A percentile compares a stretch with the other conserved stretches of the same genome.
phyloP scores from a whole-genome alignment of 1,140 invertebrate genomes.

The Sarcophaga peregrina region DNA sequence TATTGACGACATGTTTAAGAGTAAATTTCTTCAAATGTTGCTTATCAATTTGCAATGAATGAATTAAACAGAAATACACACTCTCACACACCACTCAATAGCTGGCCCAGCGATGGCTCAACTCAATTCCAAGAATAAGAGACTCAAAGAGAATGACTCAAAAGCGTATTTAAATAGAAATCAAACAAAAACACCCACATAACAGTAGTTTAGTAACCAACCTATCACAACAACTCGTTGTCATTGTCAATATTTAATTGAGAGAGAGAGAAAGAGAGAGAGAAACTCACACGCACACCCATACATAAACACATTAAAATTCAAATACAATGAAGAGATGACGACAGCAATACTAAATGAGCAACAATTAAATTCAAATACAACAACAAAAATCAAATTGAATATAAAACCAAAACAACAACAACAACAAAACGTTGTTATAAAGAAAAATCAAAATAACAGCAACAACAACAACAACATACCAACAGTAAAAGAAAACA shows the following conservation, averaged over 20 bases:
- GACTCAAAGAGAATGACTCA: not conserved
- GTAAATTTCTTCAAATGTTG: too few species aligned
- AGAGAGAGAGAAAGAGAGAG: too few species aligned
- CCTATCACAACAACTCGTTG: not conserved
- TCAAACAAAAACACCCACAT: conserved; percentile 5
- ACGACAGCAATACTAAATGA: not conserved
- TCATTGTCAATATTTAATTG: too few species aligned
- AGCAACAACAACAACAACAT: too few species aligned
- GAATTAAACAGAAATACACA: not conserved
- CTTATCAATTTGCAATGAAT: too few species aligned
- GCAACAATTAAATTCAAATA: too few species aligned
- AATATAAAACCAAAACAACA: not conserved
- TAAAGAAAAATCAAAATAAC: too few species aligned
- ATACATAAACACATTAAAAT: not conserved
- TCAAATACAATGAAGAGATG: not conserved
- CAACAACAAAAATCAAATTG: too few species aligned
- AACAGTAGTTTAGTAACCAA: conserved; percentile 1
- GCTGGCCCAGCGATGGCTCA: not conserved
- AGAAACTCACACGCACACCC: not conserved
- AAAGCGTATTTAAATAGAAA: not conserved
- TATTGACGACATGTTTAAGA: too few species aligned
- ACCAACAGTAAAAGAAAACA: too few species aligned
- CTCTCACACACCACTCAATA: not conserved
- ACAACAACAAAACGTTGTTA: not conserved
- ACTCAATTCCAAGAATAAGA: not conserved